Evolutionary conservation across 2,888 invertebrate genomes (phyloP), one percentile per base, ranked within the genome.

Genomic region (Campaea margaritaria): DNA sequence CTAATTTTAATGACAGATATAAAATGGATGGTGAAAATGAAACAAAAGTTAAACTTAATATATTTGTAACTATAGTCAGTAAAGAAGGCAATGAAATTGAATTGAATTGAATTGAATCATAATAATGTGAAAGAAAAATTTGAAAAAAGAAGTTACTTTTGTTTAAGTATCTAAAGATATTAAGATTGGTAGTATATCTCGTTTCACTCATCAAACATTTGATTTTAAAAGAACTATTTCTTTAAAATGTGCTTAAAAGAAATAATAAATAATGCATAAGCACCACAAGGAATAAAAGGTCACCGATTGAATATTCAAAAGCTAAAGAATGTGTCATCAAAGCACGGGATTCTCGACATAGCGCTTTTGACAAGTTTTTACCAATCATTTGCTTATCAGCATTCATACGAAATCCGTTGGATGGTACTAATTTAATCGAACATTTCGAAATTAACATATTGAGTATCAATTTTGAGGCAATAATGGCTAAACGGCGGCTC

Each of bases 381-480:
- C 47, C 52, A 49, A 60, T 43, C 60, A 64, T 65, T 58, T 50
- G 50, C 62, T 65, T 69, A 69, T 69, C 69, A 50, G 14, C 49
- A 48, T 48, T 53, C 50, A 51, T 38, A 52, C 53, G 27, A 28
- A 46, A 64, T 55, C 52, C 63, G 55, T 63, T 58, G 53, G 57
- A 28, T 39, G 51, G 49, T 57, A 59, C 59, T 60, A 62, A 58
- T 65, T 64, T 67, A 64, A 50, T 64, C 50, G 58, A 44, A 62
- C 49, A 64, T 64, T 61, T 59, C 55, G 13, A 45, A 7, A 65
- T 69, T 67, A 59, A 55, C 69, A 67, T 69, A 67, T 52, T 64
- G 34, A 69, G 64, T 64, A 64, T 50, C 62, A 43, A 58, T 55
- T 65, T 64, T 62, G 42, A 48, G 44, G 58, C 56, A 58, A 64